Conservation (phyloP, 2,113 vertebrate genomes). For the Antechinus flavipes region DNA sequence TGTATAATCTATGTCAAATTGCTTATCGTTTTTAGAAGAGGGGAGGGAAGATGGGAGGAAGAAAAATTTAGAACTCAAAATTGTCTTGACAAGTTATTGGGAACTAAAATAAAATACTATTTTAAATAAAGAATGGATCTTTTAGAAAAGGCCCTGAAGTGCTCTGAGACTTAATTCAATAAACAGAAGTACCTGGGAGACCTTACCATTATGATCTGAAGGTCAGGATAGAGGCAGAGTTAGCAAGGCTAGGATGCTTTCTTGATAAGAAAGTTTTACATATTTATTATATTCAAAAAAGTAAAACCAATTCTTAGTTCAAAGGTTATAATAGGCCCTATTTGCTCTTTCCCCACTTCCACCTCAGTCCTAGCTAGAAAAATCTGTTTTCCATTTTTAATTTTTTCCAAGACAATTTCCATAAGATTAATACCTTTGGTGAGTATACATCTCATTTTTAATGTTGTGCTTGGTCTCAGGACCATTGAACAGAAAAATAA, state of each 20-base stretch:
- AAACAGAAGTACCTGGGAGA: background rate
- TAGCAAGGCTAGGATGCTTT: background rate
- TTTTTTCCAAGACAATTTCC: background rate
- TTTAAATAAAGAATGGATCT: background rate
- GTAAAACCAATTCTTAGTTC: background rate
- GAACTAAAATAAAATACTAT: no score
- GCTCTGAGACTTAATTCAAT: background rate
- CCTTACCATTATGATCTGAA: background rate
- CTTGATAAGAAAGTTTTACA: background rate
- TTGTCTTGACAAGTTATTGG: no score
- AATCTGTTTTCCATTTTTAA: background rate
- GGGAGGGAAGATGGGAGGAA: no score
- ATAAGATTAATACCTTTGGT: background rate
- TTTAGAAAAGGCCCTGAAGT: background rate
- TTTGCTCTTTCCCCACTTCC: background rate
- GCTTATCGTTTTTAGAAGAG: no score
- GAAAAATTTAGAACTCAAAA: no score
- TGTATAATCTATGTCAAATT: no score
- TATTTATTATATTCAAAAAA: background rate
- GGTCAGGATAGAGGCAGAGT: background rate
- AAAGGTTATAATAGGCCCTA: background rate
- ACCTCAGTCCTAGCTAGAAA: background rate
- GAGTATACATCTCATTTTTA: background rate
- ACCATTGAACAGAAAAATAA: background rate
- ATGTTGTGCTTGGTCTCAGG: background rate